phyloP scores from a whole-genome alignment of 2,888 invertebrate species.

The Blera fallax region DNA sequence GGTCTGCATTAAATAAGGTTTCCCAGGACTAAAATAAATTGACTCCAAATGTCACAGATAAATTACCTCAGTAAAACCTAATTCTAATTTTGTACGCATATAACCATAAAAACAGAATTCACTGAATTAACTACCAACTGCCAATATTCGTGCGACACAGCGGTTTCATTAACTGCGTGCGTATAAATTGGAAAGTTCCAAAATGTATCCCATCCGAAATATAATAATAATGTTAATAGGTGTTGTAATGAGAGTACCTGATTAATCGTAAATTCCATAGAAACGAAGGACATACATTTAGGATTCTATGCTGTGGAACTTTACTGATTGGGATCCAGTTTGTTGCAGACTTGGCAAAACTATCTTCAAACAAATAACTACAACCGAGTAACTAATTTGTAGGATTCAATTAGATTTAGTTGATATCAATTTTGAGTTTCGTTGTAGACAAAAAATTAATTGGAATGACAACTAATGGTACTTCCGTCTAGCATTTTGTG shows the following conservation, averaged over 20 bases:
- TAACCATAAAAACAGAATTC: background rate
- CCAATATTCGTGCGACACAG: background rate
- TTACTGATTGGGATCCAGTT: no score
- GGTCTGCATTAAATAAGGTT: conserved; percentile 13
- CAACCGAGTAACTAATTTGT: no score
- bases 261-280: conserved; percentile 2
- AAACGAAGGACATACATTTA: background rate
- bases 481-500: no score
- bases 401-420: no score
- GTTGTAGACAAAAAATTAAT: no score
- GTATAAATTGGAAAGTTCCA: background rate
- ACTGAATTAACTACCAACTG: conserved; percentile 39
- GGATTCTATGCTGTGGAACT: no score
- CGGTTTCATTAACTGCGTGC: conserved; percentile 22
- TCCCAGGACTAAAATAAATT: conserved; percentile 7
- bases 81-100: conserved; percentile 27
- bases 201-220: background rate
- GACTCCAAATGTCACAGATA: background rate
- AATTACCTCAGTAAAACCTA: conserved; percentile 3
- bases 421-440: no score
- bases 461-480: no score
- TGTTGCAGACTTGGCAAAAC: no score
- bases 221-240: conserved; percentile 4
- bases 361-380: no score
- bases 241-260: background rate